Conservation (phyloP, 2,888 invertebrate genomes). For the Mythimna ferrago region DNA sequence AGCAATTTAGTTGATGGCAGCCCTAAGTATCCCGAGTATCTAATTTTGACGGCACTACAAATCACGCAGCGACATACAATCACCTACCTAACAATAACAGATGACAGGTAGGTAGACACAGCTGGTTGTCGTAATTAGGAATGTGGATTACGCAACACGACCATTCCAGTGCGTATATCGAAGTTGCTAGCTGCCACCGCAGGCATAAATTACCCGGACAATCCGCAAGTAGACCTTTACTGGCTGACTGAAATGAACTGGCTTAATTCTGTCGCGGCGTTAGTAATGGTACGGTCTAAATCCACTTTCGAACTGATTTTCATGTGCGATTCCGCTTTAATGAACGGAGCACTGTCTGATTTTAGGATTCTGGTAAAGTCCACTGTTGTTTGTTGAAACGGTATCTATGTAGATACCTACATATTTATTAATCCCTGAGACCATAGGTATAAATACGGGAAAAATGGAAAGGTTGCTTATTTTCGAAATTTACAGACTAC, state of each 20-base stretch:
- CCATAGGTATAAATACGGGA: too few species aligned
- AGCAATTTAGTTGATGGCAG: too few species aligned
- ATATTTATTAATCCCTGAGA: too few species aligned
- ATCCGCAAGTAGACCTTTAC: constrained; percentile 64
- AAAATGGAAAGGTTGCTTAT: too few species aligned
- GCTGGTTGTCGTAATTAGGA: constrained; percentile 61
- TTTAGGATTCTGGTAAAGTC: not conserved
- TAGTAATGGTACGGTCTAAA: constrained; percentile 49
- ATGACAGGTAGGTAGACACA: constrained; percentile 18
- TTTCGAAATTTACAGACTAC: too few species aligned
- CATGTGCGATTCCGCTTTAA: constrained; percentile 43
- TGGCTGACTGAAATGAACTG: constrained; percentile 60
- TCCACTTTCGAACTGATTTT: constrained; percentile 55
- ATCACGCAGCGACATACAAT: constrained; percentile 18
- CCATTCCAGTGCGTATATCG: constrained; percentile 54
- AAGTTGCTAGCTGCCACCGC: constrained; percentile 56
- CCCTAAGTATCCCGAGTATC: not conserved
- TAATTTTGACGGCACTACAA: constrained; percentile 6
- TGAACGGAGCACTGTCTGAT: constrained; percentile 19
- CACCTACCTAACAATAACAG: constrained; percentile 10
- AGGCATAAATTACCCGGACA: constrained; percentile 63
- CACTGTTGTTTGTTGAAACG: not conserved
- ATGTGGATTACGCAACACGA: constrained; percentile 56
- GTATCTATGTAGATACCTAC: too few species aligned
- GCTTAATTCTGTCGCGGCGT: constrained; percentile 51